Evolutionary conservation across 2,888 invertebrate species (phyloP), one percentile per base, ranked within the genome.

Genomic region (Pristionchus fissidentatus): DNA sequence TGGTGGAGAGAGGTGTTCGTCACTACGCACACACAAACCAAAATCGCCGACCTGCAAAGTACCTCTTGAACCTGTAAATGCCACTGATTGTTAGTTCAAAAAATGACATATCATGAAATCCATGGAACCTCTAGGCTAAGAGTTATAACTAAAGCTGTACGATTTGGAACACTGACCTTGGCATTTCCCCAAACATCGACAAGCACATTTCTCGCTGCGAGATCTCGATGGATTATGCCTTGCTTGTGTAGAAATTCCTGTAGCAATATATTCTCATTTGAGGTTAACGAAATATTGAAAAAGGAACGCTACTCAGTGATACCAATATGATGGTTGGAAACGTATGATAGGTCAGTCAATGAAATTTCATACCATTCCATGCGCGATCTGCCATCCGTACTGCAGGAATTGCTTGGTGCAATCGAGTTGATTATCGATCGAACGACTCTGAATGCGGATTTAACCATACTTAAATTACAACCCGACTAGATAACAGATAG

Each of bases 351-450:
- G 60, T 10, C 60, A 60, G n/a, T 10, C 29, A 80, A 73, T 13
- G 29, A 82, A 46, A 22, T n/a, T 26, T 46, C 83, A n/a, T 15
- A 88, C 86, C 91, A 91, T 91, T 85, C 91, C 91, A 82, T 90
- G 89, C 13, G 91, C 86, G 41, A 91, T 85, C 84, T 91, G 91
- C 91, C 91, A 91, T n/a, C 88, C 88, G 52, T 91, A 90, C 41
- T 88, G 87, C 75, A 91, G 83, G 43, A 91, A 89, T 60, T 91
- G 90, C 77, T 90, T 91, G 55, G 88, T 89, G 73, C 87, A 87
- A 26, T 88, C 89, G 73, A 90, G 84, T n/a, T 90, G 88, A 62
- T 89, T 89, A 77, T 91, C 91, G 57, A 89, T 85, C 19, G 88
- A 89, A 52, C 88, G 86, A 29, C 88, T 86, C 89, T 90, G 83